phyloP scores from a whole-genome alignment of 1,140 invertebrate genomes.

The Trachelipus rathkii region DNA sequence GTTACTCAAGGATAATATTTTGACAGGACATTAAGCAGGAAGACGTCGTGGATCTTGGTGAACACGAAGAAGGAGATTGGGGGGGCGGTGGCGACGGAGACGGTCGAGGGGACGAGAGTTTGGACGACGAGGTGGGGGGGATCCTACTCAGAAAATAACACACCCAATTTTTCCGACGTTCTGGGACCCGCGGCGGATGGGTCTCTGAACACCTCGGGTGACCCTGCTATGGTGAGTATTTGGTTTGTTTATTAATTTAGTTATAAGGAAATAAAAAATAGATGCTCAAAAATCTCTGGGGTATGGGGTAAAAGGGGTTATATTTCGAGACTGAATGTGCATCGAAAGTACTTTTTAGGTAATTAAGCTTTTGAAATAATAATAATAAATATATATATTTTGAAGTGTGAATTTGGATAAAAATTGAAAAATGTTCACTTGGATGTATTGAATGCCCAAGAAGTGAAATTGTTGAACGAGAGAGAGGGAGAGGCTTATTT shows the following conservation, averaged over 20 bases:
- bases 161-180: slow-evolving; percentile 43
- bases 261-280: too few relatives aligned
- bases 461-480: too few relatives aligned
- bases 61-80: slow-evolving; percentile 45
- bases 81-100: slow-evolving; percentile 19
- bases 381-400: too few relatives aligned
- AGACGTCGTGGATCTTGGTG: slow-evolving; percentile 44
- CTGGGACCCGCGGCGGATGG: slow-evolving; percentile 41
- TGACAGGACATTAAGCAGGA: slow-evolving; percentile 45
- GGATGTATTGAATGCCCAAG: too few relatives aligned
- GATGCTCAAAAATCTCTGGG: too few relatives aligned
- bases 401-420: too few relatives aligned
- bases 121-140: slow-evolving; percentile 42
- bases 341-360: too few relatives aligned
- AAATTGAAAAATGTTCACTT: too few relatives aligned
- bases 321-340: too few relatives aligned
- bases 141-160: slow-evolving; percentile 41
- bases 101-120: slow-evolving; percentile 33
- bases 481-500: too few relatives aligned
- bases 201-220: slow-evolving; percentile 32
- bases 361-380: too few relatives aligned
- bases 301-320: too few relatives aligned
- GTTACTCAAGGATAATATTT: neutral
- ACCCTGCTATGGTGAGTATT: slow-evolving; percentile 46
- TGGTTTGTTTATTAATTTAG: neutral